Base-by-base conservation (phyloP, 2,888 invertebrate genomes). In the Seira musarum region DNA sequence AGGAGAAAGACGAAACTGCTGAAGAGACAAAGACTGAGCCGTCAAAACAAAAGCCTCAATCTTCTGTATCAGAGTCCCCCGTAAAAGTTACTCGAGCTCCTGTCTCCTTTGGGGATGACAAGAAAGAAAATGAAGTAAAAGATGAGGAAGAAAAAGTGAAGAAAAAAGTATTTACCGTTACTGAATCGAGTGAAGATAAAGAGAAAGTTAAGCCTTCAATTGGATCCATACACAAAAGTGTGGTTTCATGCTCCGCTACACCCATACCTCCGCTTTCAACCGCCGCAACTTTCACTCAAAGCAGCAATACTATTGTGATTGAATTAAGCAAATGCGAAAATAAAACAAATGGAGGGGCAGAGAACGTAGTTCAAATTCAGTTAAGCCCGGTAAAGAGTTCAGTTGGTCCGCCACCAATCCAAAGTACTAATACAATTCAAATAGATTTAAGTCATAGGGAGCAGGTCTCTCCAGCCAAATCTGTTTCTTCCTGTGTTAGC, bases 401-500 rank as follows among this genome's bases (percentile, higher is more conserved):
- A 57, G 21, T 19, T 6, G 66, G 30, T 22, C 6, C 60, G 8
- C 69, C 74, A n/a, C 80, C 80, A 19, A 25, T 80, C 15, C 69
- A 68, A 5, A 80, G 73, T 65, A 25, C 22, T 22, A 80, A 80
- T n/a, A 80, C 80, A 15, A 80, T 80, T 65, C 80, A 80, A 80
- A 80, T 80, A 73, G 80, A 74, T 73, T 74, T 80, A 74, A 80
- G 63, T 73, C 80, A 46, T 21, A 68, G 65, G 22, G 80, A 80
- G 25, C 46, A 63, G 22, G n/a, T 19, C n/a, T 53, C 53, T 15
- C 80, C 73, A 10, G 74, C 80, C 69, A 80, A 74, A 60, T 71
- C 73, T 40, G 61, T 70, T 35, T 70, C 70, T 66, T 68, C 68
- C 17, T 57, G n/a, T n/a, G 46, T 93, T 24, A 93, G 93, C 80